Evolutionary conservation across 2,113 vertebrate genomes (phyloP).

Genomic region (Puffinus mauretanicus): DNA sequence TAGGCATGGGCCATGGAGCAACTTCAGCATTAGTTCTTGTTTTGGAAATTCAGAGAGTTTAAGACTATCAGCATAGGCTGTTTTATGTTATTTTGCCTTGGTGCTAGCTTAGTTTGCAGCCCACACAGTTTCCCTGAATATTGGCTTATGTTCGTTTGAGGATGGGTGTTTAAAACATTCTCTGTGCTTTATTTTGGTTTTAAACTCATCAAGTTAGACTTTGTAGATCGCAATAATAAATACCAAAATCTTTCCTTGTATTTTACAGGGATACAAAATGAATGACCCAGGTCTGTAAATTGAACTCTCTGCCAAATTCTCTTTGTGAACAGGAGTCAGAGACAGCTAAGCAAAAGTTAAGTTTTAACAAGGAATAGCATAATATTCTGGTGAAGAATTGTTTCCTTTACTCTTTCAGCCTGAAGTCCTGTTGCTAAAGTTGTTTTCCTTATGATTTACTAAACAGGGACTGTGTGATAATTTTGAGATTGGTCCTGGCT

Average conservation of each 20-base stretch:
- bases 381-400: not conserved
- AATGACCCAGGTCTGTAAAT: not conserved
- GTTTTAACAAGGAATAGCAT: not conserved
- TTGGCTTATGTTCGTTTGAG: not conserved
- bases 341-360: not conserved
- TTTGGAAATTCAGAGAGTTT: not conserved
- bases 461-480: not conserved
- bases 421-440: not conserved
- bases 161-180: not conserved
- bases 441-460: not conserved
- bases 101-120: not conserved
- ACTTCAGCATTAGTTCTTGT: not conserved
- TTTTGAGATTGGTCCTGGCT: not conserved
- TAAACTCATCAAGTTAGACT: not conserved
- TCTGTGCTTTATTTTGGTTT: not conserved
- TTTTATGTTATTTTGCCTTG: not conserved
- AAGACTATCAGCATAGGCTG: fast-evolving
- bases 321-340: not conserved
- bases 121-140: not conserved
- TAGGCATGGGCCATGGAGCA: not conserved
- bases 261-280: not conserved
- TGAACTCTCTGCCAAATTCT: not conserved
- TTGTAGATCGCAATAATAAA: not conserved
- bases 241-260: not conserved
- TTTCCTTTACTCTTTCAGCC: not conserved